Conservation (phyloP, 2,888 invertebrate species). For the Drosophila recens region DNA sequence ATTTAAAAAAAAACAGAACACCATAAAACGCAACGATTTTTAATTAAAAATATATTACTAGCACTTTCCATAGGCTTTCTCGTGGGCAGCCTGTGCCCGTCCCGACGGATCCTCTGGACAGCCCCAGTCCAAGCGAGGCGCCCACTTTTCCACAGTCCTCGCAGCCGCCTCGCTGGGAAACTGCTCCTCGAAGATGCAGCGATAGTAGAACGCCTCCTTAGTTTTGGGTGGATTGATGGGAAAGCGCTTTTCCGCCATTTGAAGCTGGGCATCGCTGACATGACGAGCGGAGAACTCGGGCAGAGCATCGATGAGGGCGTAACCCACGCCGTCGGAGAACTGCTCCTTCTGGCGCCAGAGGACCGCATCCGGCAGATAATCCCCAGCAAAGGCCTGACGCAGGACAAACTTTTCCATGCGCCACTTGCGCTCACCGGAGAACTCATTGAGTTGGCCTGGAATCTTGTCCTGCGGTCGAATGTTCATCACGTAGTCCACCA, state of each 20-base stretch:
- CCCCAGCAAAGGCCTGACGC: slow-evolving; percentile 91
- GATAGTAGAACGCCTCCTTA: slow-evolving; percentile 91
- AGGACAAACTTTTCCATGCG: slow-evolving; percentile 92
- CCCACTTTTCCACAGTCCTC: slow-evolving; percentile 80
- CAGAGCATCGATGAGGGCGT: slow-evolving; percentile 80
- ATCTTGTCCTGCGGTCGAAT: slow-evolving; percentile 89
- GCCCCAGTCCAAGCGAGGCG: slow-evolving; percentile 82
- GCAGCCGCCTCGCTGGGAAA: slow-evolving; percentile 77
- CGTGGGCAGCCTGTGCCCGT: slow-evolving; percentile 76
- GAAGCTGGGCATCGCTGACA: slow-evolving; percentile 87
- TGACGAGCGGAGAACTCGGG: slow-evolving; percentile 86
- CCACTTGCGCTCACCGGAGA: slow-evolving; percentile 47
- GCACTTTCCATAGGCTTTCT: slow-evolving; percentile 44
- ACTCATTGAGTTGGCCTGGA: slow-evolving; percentile 85
- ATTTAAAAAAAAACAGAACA: neutral
- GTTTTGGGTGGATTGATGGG: slow-evolving; percentile 90
- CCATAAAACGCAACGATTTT: neutral
- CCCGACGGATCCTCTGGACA: slow-evolving; percentile 83
- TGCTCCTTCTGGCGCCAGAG: slow-evolving; percentile 97
- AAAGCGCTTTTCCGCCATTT: slow-evolving; percentile 86
- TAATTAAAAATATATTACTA: slow-evolving; percentile 3
- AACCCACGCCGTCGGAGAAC: slow-evolving; percentile 86
- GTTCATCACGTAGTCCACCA: slow-evolving; percentile 91
- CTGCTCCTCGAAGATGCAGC: slow-evolving; percentile 78
- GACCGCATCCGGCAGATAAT: slow-evolving; percentile 91